Base-by-base conservation (phyloP, 2,113 vertebrate genomes). In the Lamprologus callipterus region DNA sequence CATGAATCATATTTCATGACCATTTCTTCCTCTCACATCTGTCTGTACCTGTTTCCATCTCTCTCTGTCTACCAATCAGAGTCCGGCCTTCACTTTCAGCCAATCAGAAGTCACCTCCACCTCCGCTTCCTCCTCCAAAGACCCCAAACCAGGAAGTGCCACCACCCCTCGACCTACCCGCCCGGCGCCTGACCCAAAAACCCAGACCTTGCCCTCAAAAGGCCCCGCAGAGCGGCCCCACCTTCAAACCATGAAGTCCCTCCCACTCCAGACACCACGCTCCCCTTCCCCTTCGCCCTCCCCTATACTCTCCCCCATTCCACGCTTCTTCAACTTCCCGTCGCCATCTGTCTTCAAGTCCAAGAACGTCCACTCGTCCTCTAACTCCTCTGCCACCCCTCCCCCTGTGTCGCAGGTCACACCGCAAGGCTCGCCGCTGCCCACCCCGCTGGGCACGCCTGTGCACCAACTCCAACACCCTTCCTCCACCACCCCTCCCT, bases 21-120 rank as follows among this genome's bases (percentile, higher is more conserved):
- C 96, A 97, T 96, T 92, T 73, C 93, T 93, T 60, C 54, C 83
- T 96, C 88, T 93, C 91, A 91, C 91, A 92, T 91, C 85, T 91
- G 58, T 87, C 88, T 95, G 91, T 89, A 82, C 87, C 78, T 89
- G 82, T 91, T 91, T 89, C 84, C 88, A 92, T 92, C 88, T 91
- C 89, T 94, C 86, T 92, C 87, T 94, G 81, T 94, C 87, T 93
- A 85, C 82, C 89, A 89, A 92, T 88, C 97, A 98, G 98, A 98
- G 97, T 96, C 97, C 98, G 12, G 97, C 97, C 90, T 98, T 98
- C 96, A 97, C 97, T 94, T 98, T 98, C 96, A 98, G 95, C 96
- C 98, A 96, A 84, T 95, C 96, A 88, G 96, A 97, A 89, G 96
- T 96, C 91, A 92, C 95, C 80, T 91, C 95, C 83, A 90, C 94